Conservation (phyloP, 2,113 vertebrate genomes). For the Oryzias celebensis region DNA sequence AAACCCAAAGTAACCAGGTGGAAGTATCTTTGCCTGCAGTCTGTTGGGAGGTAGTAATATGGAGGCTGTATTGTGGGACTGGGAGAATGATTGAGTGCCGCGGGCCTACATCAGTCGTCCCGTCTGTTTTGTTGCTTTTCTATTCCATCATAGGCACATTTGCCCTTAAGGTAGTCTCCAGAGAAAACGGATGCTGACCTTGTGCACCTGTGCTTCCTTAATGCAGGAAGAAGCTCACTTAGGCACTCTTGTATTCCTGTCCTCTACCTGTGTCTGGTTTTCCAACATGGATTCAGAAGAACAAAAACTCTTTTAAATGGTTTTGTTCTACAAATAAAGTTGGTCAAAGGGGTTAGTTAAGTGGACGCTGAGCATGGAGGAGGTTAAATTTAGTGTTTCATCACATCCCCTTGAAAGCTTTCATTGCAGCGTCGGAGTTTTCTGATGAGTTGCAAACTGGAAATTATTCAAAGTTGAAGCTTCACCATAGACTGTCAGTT, state of each 20-base stretch:
- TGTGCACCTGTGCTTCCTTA: conserved; percentile 68
- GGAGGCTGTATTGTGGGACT: conserved; percentile 45
- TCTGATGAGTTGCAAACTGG: conserved; percentile 90
- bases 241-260: conserved; percentile 34
- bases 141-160: conserved; percentile 74
- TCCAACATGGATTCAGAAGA: conserved; percentile 19
- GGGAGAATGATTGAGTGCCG: conserved; percentile 78
- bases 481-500: conserved; percentile 82
- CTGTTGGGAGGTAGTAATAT: conserved; percentile 45
- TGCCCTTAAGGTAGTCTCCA: conserved; percentile 62
- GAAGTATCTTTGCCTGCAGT: conserved; percentile 26
- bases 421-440: conserved; percentile 77
- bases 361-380: conserved; percentile 64
- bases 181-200: conserved; percentile 59
- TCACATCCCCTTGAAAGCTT: conserved; percentile 49
- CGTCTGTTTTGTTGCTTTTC: conserved; percentile 71
- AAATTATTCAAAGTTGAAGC: conserved; percentile 84
- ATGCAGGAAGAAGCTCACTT: conserved; percentile 26
- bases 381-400: conserved; percentile 81
- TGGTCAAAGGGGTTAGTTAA: no score
- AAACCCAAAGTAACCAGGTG: conserved; percentile 44
- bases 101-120: conserved; percentile 67
- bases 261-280: conserved; percentile 37
- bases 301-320: no score
- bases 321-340: no score